Evolutionary conservation across 1,140 invertebrate genomes (phyloP), one percentile per base, ranked within the genome.

Genomic region (Lepeophtheirus salmonis): DNA sequence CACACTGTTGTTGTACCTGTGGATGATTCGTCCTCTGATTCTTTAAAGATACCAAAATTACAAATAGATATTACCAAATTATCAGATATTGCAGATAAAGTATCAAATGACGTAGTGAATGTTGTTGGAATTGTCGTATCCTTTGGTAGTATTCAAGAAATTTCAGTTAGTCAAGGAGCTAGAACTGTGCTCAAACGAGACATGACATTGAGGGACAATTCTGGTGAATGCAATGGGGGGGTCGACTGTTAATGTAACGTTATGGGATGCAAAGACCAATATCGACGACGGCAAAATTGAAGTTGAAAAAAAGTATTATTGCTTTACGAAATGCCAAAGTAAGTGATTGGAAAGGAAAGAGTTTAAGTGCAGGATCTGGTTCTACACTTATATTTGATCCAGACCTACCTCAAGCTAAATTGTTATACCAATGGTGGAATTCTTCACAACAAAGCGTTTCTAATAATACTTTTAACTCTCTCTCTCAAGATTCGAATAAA

Each of bases 291-390:
- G 23, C 2, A 57, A 57, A 12, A n/a, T 57, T 57, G 24, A 23
- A 1, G 30, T 41, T 41, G n/a, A 41, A 10, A 41, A 41, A n/a
- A 41, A 6, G n/a, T 6, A 41, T 41, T 10, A 41, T 41, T 6
- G 3, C 30, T 26, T 14, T 24, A 23, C 23, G 26, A 17, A 25
- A 57, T 12, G 55, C 26, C 22, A 30, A 23, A 25, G 26, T 57
- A 16, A 26, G 20, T 30, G 55, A 57, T 16, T 57, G 23, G 13
- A 57, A 48, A 23, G 55, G 55, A 3, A 57, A 57, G 26, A 23
- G 20, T 18, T 20, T 57, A 14, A 57, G 55, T n/a, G 10, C 3
- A n/a, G 21, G 20, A 23, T 57, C 25, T 20, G 26, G 26, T 2
- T 26, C 23, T 26, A 14, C 23, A 48, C 10, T 57, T 3, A 16